These are phyloP conservation scores for Volucella bombylans DNA, from an alignment of 2,888 invertebrate species.

Conservation along the genomic window DNA sequence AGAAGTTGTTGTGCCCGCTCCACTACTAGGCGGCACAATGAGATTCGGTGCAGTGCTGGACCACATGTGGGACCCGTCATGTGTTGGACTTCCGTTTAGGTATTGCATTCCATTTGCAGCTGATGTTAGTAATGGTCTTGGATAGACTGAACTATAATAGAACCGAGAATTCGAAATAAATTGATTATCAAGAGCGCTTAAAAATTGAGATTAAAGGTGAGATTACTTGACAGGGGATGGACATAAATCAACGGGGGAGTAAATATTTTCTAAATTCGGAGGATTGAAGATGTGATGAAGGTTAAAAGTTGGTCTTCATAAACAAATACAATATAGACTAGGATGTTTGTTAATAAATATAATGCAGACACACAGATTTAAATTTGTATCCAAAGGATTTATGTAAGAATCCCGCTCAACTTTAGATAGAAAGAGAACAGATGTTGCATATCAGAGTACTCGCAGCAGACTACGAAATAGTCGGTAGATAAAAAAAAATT, in stretches of 20 bases:
- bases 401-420: too few relatives aligned
- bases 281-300: too few relatives aligned
- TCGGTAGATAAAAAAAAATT: too few relatives aligned
- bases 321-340: too few relatives aligned
- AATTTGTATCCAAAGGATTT: too few relatives aligned
- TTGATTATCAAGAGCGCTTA: slow-evolving; percentile 21
- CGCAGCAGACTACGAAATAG: too few relatives aligned
- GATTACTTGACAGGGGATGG: slow-evolving; percentile 28
- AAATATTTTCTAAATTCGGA: not conserved
- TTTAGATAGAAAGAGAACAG: too few relatives aligned
- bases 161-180: slow-evolving; percentile 30
- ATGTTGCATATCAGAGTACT: too few relatives aligned
- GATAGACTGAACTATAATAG: slow-evolving; percentile 80
- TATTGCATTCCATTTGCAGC: slow-evolving; percentile 80
- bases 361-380: too few relatives aligned
- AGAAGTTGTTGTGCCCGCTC: slow-evolving; percentile 74
- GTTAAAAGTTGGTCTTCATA: too few relatives aligned
- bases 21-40: slow-evolving; percentile 69
- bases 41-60: slow-evolving; percentile 76
- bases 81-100: slow-evolving; percentile 75
- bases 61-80: slow-evolving; percentile 76
- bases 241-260: not conserved
- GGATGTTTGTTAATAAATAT: too few relatives aligned
- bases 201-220: slow-evolving; percentile 45
- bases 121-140: slow-evolving; percentile 80